A percentile compares a stretch with the other conserved stretches of the same genome.
Evolutionary conservation across 2,797 vertebrate species (phyloP).

Genomic region (Borostomias antarcticus): DNA sequence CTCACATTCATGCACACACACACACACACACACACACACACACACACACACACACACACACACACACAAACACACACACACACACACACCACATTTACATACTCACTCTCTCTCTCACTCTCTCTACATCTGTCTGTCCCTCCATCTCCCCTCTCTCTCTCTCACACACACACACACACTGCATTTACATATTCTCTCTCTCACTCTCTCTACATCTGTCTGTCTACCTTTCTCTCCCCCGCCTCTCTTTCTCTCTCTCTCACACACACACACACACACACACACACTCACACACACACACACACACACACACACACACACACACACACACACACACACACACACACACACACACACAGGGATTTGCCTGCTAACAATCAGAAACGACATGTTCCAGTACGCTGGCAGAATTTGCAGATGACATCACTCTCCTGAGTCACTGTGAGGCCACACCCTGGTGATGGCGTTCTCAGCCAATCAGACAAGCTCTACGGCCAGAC

Average conservation of each 20-base stretch:
- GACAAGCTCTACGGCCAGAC: slow-evolving; percentile 24
- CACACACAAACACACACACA: slow-evolving; percentile 29
- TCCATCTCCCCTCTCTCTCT: too few relatives aligned
- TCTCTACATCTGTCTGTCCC: too few relatives aligned
- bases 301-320: slow-evolving; percentile 12
- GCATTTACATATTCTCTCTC: background rate
- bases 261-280: slow-evolving; percentile 8
- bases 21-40: slow-evolving; percentile 2
- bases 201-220: too few relatives aligned
- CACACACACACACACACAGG: slow-evolving; percentile 21
- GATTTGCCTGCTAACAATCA: slow-evolving; percentile 62
- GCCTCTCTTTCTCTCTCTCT: background rate
- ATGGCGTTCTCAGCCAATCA: slow-evolving; percentile 25
- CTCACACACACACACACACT: slow-evolving; percentile 7
- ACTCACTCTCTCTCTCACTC: background rate
- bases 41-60: slow-evolving; percentile 11
- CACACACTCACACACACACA: slow-evolving; percentile 8
- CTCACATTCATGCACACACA: slow-evolving; percentile 10
- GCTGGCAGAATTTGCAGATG: slow-evolving; percentile 62
- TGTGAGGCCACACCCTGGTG: slow-evolving; percentile 58
- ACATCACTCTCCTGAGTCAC: slow-evolving; percentile 66
- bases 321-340: slow-evolving; percentile 16
- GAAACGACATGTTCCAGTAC: slow-evolving; percentile 57
- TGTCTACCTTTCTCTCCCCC: too few relatives aligned
- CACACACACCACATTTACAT: slow-evolving; percentile 7